phyloP scores from a whole-genome alignment of 2,888 invertebrate species.

The Metacarcinus magister region DNA sequence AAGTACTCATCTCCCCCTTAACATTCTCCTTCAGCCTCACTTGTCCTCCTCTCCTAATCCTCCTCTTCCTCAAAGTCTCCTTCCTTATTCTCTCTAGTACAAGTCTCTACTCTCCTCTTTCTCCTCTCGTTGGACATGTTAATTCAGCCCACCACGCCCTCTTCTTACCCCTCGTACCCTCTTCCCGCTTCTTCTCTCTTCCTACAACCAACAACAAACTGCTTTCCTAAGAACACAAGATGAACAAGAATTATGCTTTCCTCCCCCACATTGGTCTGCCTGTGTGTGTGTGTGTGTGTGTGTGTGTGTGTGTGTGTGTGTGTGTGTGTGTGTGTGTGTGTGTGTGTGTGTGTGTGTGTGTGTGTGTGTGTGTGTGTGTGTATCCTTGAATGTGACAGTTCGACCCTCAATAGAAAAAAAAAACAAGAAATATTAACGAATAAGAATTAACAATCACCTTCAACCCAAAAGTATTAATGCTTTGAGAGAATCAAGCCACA shows the following conservation, averaged over 20 bases:
- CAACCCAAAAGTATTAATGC: too few species aligned
- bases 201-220: too few species aligned
- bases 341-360: not conserved
- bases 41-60: not conserved
- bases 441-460: not conserved
- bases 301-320: too few species aligned
- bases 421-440: not conserved
- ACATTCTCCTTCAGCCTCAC: not conserved
- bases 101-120: not conserved
- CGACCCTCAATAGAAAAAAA: not conserved
- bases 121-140: not conserved
- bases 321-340: too few species aligned
- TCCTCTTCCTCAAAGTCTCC: not conserved
- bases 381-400: not conserved
- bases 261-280: too few species aligned
- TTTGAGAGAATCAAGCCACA: too few species aligned
- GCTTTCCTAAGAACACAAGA: too few species aligned
- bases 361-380: conserved; percentile 2
- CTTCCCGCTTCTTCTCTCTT: not conserved
- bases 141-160: not conserved
- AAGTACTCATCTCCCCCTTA: not conserved
- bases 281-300: too few species aligned
- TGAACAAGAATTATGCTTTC: too few species aligned
- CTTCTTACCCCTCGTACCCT: not conserved
- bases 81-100: not conserved